Evolutionary conservation across 2,113 vertebrate genomes (phyloP), one percentile per base, ranked within the genome.

Genomic region (Mastomys coucha): DNA sequence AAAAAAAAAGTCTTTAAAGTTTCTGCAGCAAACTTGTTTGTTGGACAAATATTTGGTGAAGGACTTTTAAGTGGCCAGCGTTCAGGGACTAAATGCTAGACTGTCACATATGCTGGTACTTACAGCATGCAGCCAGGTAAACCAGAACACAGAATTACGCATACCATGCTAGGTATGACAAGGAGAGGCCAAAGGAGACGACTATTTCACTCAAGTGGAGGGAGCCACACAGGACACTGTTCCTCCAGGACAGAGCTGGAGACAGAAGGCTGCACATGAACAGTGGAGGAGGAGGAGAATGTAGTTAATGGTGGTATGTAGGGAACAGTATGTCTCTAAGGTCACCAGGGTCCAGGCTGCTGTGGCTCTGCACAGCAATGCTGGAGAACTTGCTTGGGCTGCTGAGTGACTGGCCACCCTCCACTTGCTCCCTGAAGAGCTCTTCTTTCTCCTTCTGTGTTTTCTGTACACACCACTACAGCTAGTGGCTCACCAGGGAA

Each of bases 31-130:
- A 94, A 86, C 42, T 45, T 73, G 42, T 69, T 91, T 28, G 60
- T 36, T 95, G n/a, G 91, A 81, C 4, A 89, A 86, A 70, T 63
- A 56, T 65, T 91, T 81, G 56, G 3, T 14, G 31, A 95, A 87
- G 78, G 24, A 26, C 7, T 63, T 91, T 28, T n/a, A 87, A 77
- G 67, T 49, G 36, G 8, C 33, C 70, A 72, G 3, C 28, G 5
- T 76, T 95, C 33, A n/a, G 60, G 36, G 39, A 75, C 72, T 51
- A 80, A 93, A 65, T 58, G 51, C 17, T 84, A 42, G 94, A 7
- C 3, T 24, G 33, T 24, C 5, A 82, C 31, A 78, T 13, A 88
- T 0, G 13, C n/a, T 51, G 42, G 36, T 24, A 26, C 20, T 70
- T 60, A 20, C 1, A 95, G n/a, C n/a, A 42, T 49, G 13, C 65